These are phyloP conservation scores for Platygyra sinensis DNA, from an alignment of 64 coral and sea anemone genomes.

Conservation along the genomic window DNA sequence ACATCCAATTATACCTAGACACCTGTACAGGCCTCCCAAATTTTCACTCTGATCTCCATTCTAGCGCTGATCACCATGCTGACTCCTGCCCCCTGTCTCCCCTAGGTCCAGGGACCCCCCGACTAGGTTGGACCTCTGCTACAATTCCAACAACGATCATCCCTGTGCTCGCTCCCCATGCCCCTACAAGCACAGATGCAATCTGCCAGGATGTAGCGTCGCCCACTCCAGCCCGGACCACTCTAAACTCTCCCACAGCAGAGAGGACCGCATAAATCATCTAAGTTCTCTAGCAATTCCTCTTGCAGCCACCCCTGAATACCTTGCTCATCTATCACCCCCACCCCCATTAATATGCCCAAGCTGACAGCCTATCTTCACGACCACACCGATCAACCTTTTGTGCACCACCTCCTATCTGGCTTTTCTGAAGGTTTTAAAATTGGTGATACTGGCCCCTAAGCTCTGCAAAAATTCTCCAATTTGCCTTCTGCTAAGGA, in stretches of 20 bases:
- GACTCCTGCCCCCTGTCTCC: neutral
- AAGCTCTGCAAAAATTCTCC: no score
- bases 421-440: no score
- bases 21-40: no score
- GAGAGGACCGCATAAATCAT: neutral
- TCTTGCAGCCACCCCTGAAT: neutral
- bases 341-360: neutral
- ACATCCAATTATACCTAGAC: no score
- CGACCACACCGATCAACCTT: neutral
- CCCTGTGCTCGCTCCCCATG: constrained; percentile 4
- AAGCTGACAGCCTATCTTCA: neutral
- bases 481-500: no score
- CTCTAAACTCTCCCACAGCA: neutral
- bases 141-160: neutral
- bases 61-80: neutral
- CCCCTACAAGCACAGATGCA: neutral
- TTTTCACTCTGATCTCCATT: no score
- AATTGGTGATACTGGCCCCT: no score
- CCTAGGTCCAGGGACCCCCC: neutral
- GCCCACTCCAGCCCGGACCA: neutral
- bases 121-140: neutral
- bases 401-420: no score
- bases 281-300: neutral
- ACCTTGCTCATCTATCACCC: neutral
- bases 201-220: neutral